phyloP scores from a whole-genome alignment of 2,113 vertebrate species.

The Corvus moneduloides region DNA sequence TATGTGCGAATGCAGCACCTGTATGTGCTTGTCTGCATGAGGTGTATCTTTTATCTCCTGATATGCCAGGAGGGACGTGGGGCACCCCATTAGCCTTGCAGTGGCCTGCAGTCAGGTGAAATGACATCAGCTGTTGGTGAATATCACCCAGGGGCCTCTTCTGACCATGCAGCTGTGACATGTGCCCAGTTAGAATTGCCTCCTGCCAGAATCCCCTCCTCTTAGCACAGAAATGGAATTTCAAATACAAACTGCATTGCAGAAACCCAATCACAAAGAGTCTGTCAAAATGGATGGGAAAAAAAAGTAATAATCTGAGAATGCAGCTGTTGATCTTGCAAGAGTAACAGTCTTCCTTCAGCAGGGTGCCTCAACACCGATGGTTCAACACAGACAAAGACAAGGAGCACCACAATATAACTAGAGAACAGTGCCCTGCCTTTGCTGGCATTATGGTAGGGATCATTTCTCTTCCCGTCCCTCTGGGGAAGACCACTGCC shows the following conservation, averaged over 20 bases:
- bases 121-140: accelerated
- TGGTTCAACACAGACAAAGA: neutral
- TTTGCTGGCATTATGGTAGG: neutral
- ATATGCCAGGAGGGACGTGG: neutral
- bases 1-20: neutral
- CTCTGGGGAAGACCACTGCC: neutral
- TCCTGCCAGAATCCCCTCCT: neutral
- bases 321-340: neutral
- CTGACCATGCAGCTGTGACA: neutral
- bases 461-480: neutral
- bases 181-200: neutral
- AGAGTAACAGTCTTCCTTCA: neutral
- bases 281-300: neutral
- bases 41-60: neutral
- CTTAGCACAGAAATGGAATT: neutral
- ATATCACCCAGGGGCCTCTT: neutral
- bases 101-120: neutral
- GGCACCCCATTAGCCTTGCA: neutral
- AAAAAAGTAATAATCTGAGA: neutral
- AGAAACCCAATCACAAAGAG: neutral
- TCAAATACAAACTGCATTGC: neutral
- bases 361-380: neutral
- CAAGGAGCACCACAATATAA: neutral
- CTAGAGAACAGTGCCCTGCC: neutral
- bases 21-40: neutral